A percentile compares a stretch with the other conserved stretches of the same genome.
Conservation (phyloP, 2,113 vertebrate species). For the Colossoma macropomum region DNA sequence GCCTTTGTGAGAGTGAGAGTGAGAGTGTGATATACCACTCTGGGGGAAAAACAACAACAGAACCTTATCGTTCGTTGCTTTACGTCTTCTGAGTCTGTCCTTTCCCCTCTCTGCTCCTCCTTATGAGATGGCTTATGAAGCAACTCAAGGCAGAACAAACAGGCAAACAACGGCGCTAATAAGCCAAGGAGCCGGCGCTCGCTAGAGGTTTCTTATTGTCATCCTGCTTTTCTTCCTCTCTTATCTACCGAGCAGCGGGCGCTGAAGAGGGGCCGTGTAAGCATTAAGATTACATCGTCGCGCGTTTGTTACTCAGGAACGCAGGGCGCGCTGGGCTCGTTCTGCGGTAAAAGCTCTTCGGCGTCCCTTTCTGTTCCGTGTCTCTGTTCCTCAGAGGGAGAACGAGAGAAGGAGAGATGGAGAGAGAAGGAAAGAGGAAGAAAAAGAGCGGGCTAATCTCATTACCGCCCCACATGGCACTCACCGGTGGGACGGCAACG, state of each 20-base stretch:
- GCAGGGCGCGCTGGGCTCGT: slow-evolving; percentile 73
- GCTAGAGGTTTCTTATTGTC: slow-evolving; percentile 69
- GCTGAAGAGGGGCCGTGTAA: slow-evolving; percentile 77
- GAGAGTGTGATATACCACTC: slow-evolving; percentile 32
- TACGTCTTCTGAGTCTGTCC: slow-evolving; percentile 51
- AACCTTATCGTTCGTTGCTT: slow-evolving; percentile 34
- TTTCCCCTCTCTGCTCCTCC: slow-evolving; percentile 30
- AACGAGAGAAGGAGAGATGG: slow-evolving; percentile 39
- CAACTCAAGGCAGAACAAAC: slow-evolving; percentile 64
- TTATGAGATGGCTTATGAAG: slow-evolving; percentile 60
- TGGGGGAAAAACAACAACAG: background rate
- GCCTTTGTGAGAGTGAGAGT: slow-evolving; percentile 25
- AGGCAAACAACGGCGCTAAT: slow-evolving; percentile 72
- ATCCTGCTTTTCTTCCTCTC: slow-evolving; percentile 65
- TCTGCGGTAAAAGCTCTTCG: slow-evolving; percentile 59
- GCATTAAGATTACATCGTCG: slow-evolving; percentile 80
- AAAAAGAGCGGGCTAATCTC: slow-evolving; percentile 72
- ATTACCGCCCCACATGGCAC: slow-evolving; percentile 71
- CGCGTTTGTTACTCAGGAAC: slow-evolving; percentile 79
- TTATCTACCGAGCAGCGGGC: slow-evolving; percentile 74
- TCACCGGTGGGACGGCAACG: slow-evolving; percentile 51
- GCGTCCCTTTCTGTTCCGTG: slow-evolving; percentile 69
- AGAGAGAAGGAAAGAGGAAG: slow-evolving; percentile 40
- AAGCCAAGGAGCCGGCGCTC: slow-evolving; percentile 60
- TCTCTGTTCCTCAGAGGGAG: slow-evolving; percentile 57